Evolutionary conservation across 2,888 invertebrate genomes (phyloP).

Genomic region (Drosophila pullipes): DNA sequence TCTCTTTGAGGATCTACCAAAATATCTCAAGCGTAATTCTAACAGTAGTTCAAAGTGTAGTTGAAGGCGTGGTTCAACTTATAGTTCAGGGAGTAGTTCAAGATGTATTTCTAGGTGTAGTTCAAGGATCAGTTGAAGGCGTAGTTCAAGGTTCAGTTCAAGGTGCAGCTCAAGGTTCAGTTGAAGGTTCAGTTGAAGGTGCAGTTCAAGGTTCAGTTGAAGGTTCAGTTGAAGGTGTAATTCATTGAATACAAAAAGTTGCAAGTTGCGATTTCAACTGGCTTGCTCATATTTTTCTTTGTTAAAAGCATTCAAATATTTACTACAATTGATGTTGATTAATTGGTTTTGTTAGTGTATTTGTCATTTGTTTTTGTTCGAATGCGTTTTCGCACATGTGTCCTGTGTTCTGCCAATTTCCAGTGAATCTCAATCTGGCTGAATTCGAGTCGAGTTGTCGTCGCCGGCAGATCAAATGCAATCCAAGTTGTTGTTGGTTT

Average conservation of each 20-base stretch:
- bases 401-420: conserved; percentile 29
- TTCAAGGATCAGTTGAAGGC: too few species aligned
- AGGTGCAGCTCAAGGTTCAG: neutral
- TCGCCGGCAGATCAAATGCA: conserved; percentile 44
- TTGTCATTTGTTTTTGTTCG: too few species aligned
- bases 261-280: neutral
- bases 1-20: neutral
- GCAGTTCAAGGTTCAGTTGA: rapidly evolving
- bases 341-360: conserved; percentile 14
- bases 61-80: too few species aligned
- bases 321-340: neutral
- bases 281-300: neutral
- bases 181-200: neutral
- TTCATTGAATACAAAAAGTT: neutral
- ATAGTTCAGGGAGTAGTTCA: neutral
- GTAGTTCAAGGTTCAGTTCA: too few species aligned
- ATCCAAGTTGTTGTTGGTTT: conserved; percentile 5
- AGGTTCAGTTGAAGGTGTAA: neutral
- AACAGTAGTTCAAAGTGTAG: neutral
- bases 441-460: conserved; percentile 33
- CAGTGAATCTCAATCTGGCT: conserved; percentile 39
- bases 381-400: neutral
- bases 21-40: neutral
- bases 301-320: neutral
- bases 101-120: neutral